phyloP scores from a whole-genome alignment of 2,888 invertebrate genomes.

The Cordilura impudica region DNA sequence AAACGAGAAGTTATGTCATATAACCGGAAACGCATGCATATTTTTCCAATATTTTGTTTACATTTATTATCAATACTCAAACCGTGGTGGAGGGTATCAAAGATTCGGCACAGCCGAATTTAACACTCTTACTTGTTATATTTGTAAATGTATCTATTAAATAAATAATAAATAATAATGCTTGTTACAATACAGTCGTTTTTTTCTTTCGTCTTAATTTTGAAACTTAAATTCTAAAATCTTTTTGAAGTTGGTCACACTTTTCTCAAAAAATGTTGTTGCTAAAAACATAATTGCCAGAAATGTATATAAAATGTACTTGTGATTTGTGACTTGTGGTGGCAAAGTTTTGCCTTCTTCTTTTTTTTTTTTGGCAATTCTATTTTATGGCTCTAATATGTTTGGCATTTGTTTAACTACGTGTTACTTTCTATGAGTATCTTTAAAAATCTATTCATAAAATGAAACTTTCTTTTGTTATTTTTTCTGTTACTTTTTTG shows the following conservation, averaged over 20 bases:
- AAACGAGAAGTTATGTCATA: no score
- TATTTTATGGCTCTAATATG: conserved; percentile 31
- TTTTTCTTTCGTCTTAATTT: no score
- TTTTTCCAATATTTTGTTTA: no score
- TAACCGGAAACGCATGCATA: no score
- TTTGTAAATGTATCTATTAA: no score
- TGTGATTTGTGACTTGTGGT: not conserved
- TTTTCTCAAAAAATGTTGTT: not conserved
- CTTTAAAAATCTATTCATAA: conserved; percentile 4
- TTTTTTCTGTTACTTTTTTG: conserved; percentile 17
- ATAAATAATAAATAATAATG: no score
- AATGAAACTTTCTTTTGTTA: conserved; percentile 30
- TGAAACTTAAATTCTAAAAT: not conserved
- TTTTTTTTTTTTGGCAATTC: conserved; percentile 41
- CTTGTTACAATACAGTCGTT: no score
- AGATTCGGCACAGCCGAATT: no score
- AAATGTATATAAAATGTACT: not conserved
- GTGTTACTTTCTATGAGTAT: conserved; percentile 31
- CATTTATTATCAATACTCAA: no score
- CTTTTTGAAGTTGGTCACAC: not conserved
- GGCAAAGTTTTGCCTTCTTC: no score
- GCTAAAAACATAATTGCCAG: not conserved
- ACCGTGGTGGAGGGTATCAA: no score
- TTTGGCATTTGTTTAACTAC: conserved; percentile 31
- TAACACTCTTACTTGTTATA: no score